Evolutionary conservation across 2,888 invertebrate genomes (phyloP), one percentile per base, ranked within the genome.

Genomic region (Rhodophaea formosa): DNA sequence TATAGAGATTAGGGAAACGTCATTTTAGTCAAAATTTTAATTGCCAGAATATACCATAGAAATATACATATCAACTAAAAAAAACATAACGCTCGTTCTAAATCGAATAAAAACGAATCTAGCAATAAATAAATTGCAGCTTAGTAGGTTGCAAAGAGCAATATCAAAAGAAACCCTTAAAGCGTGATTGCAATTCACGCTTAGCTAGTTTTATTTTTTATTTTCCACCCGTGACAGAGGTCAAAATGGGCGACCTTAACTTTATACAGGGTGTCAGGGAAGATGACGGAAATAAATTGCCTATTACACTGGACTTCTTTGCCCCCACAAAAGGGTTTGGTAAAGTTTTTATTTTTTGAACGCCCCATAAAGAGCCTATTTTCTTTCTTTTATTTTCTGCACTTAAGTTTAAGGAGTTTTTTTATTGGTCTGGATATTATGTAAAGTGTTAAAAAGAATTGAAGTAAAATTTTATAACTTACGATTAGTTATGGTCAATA

Each of bases 231-330:
- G 29, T 43, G 30, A 51, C 53, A 43, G 29, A 47, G 58, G 58
- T 49, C 54, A 49, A 56, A 56, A 56, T 14, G 42, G 42, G 39
- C 35, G 29, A 30, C 49, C 66, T 71, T 68, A 70, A 68, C 67
- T 70, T 71, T 66, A 62, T 68, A 64, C 60, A 63, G 68, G 62
- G 63, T 71, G 66, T 71, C 63, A 63, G 15, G 17, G 39, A 45
- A 56, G 16, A 56, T 56, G 56, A 56, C 56, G 49, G 66, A 67
- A 72, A 65, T 64, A 70, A 70, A 71, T 70, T 67, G 68, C 59
- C 67, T 67, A 65, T 70, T 72, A 72, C 60, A 57, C 57, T 46
- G 57, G 56, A 58, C 49, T 56, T 39, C 49, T 56, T 49, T 30
- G 30, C 29, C 15, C 42, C 43, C 23, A 58, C 56, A 49, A 58